Percentiles rank a stretch among this genome's conserved stretches.
Conservation (phyloP, 2,797 vertebrate species). For the Cirrhinus molitorella region DNA sequence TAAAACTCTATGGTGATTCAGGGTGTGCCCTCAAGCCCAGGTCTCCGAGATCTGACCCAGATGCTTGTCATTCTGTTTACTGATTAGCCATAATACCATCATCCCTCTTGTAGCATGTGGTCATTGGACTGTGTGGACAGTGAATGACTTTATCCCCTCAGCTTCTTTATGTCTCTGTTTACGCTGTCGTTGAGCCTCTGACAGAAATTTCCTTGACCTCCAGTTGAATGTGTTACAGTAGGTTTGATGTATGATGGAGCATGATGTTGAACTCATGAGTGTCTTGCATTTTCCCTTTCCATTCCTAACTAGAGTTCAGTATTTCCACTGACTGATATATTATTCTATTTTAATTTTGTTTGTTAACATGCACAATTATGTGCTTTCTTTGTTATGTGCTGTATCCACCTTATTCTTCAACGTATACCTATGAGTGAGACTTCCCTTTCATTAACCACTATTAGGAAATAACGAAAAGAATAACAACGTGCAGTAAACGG, state of each 20-base stretch:
- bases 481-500: no score
- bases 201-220: slow-evolving; percentile 7
- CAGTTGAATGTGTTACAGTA: slow-evolving; percentile 26
- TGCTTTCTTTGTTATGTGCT: background rate
- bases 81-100: slow-evolving; percentile 76
- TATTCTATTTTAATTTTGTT: background rate
- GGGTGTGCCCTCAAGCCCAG: background rate
- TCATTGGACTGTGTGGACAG: slow-evolving; percentile 64
- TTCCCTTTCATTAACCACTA: no score
- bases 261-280: no score
- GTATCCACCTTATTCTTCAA: background rate
- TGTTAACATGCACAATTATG: background rate
- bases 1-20: background rate
- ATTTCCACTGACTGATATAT: background rate
- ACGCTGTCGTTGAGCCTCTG: slow-evolving; percentile 11
- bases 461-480: no score
- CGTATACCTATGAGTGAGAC: no score
- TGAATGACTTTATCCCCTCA: slow-evolving; percentile 16
- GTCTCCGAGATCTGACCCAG: background rate
- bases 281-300: background rate
- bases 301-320: background rate
- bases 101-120: slow-evolving; percentile 68
- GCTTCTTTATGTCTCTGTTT: slow-evolving; percentile 40
- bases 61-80: slow-evolving; percentile 36
- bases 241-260: background rate